Evolutionary conservation across 2,888 invertebrate species (phyloP).

Genomic region (Protonemura montana): DNA sequence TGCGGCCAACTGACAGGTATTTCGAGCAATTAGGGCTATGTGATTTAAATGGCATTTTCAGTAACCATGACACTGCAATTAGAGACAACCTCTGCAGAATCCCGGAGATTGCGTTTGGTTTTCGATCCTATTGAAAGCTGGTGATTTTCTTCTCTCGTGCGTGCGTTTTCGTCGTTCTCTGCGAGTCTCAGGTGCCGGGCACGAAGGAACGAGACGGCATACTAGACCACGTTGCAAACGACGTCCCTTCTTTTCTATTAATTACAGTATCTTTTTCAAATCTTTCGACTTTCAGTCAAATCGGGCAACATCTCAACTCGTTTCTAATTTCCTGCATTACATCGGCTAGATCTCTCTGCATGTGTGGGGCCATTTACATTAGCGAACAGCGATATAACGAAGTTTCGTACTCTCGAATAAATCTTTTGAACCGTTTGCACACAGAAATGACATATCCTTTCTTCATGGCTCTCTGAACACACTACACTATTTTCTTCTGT

Average conservation of each 20-base stretch:
- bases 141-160: too few species aligned
- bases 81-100: neutral
- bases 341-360: neutral
- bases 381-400: neutral
- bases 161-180: too few species aligned
- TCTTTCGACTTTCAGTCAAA: neutral
- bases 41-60: neutral
- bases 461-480: constrained; percentile 44
- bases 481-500: constrained; percentile 30
- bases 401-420: constrained; percentile 43
- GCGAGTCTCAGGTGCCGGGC: too few species aligned
- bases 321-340: neutral
- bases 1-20: neutral
- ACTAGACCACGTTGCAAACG: neutral
- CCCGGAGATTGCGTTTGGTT: neutral
- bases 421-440: constrained; percentile 35
- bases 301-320: neutral
- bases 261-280: neutral
- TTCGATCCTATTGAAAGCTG: too few species aligned
- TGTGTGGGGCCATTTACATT: constrained; percentile 27
- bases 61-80: neutral
- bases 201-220: neutral
- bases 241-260: neutral
- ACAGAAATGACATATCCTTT: constrained; percentile 47
- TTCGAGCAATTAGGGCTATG: neutral